Base-by-base conservation (phyloP, 2,888 invertebrate genomes). In the Iselma pallidipennis region DNA sequence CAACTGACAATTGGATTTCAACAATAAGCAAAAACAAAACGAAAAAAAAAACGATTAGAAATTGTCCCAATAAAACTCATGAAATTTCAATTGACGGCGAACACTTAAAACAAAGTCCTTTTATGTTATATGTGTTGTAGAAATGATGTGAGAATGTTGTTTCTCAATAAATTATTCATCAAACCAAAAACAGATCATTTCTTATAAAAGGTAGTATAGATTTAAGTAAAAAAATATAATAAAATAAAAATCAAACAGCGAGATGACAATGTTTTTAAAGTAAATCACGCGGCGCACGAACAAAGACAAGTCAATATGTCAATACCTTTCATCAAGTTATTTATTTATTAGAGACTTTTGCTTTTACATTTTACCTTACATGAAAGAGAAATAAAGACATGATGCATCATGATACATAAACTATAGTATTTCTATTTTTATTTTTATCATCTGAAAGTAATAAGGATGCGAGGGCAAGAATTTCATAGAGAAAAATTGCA, bases 231-330 rank as follows among this genome's bases (percentile, higher is more conserved):
- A n/a, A 4, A 2, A 6, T n/a, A 12, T 37, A 55, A n/a, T 26
- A 10, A 2, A 28, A 29, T 28, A n/a, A 56, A 48, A 45, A 31
- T 37, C 16, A 49, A 45, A 6, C 19, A 28, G n/a, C n/a, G n/a
- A 16, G 48, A 25, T 37, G 37, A 55, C 55, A 56, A 55, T 57
- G 58, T 64, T 63, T 55, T 58, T 60, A 55, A 42, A 60, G 69
- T 67, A 71, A 69, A 69, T 67, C 69, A 69, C 68, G 67, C 66
- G 66, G 66, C 57, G 59, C 67, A 59, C 42, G 63, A 65, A 69
- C 69, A 69, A 66, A 69, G 71, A 71, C 71, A 69, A 69, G 66
- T 71, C 69, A 71, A 69, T 71, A 69, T 66, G 69, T 69, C 69
- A 66, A 63, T 62, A 61, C 62, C 69, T 66, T 62, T 69, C 71